A percentile compares a stretch with the other conserved stretches of the same genome.
Conservation (phyloP, 2,888 invertebrate genomes). For the Lithophane semibrunnea region DNA sequence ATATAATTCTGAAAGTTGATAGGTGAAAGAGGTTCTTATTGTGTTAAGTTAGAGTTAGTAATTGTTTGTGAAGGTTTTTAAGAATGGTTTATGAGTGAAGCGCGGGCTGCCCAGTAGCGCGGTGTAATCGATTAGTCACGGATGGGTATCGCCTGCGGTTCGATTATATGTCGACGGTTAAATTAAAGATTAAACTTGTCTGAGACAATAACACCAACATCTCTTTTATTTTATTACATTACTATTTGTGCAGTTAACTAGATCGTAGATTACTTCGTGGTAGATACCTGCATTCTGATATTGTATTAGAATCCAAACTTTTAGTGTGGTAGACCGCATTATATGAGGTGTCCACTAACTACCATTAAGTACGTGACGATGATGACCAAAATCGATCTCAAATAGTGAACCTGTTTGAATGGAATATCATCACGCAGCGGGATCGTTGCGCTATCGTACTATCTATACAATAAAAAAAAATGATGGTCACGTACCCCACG, state of each 20-base stretch:
- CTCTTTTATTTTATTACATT: conserved; percentile 50
- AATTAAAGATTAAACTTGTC: conserved; percentile 65
- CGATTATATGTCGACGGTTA: conserved; percentile 72
- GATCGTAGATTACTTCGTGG: not conserved
- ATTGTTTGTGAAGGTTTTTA: conserved; percentile 51
- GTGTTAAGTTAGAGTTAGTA: conserved; percentile 54
- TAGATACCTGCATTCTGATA: not conserved
- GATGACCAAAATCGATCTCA: conserved; percentile 72
- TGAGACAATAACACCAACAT: conserved; percentile 50
- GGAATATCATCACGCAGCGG: conserved; percentile 82
- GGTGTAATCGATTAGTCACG: conserved; percentile 81
- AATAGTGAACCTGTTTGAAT: conserved; percentile 82
- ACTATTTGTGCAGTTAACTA: conserved; percentile 41
- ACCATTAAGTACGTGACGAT: conserved; percentile 78
- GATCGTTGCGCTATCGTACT: conserved; percentile 74
- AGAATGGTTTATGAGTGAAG: conserved; percentile 66
- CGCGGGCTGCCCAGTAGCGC: conserved; percentile 79
- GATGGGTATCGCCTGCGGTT: conserved; percentile 73
- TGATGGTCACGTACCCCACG: conserved; percentile 86
- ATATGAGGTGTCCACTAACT: conserved; percentile 59
- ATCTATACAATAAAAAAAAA: conserved; percentile 70
- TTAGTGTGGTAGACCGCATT: conserved; percentile 15
- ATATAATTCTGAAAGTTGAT: conserved; percentile 38
- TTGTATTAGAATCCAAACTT: not conserved
- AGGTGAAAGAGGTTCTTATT: conserved; percentile 52